Percentiles rank a stretch among this genome's conserved stretches.
These are phyloP conservation scores for Ferrisia virgata DNA, from an alignment of 2,888 invertebrate genomes.

Conservation along the genomic window DNA sequence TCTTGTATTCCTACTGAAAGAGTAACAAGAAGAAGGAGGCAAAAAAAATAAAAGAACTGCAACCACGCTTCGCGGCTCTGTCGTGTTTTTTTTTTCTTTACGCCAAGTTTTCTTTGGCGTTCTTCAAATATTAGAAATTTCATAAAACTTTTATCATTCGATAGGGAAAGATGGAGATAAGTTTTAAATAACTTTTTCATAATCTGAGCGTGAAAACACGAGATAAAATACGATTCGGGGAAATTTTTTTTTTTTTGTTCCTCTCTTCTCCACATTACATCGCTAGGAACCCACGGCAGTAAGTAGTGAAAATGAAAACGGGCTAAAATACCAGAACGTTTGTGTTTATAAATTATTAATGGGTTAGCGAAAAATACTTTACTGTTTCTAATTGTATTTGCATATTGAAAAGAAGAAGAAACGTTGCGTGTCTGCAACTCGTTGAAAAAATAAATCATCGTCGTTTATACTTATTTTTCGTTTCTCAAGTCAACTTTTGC, in stretches of 20 bases:
- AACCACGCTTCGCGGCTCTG: neutral
- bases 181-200: constrained; percentile 31
- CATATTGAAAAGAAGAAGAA: neutral
- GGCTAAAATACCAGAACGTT: neutral
- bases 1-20: neutral
- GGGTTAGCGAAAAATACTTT: constrained; percentile 9
- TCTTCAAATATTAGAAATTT: constrained; percentile 29
- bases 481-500: neutral
- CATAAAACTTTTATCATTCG: constrained; percentile 33
- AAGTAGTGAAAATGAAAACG: neutral
- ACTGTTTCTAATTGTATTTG: constrained; percentile 9
- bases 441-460: neutral
- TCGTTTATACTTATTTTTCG: neutral
- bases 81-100: neutral
- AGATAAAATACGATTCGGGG: neutral
- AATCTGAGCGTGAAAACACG: constrained; percentile 14
- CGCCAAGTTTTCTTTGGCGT: constrained; percentile 1
- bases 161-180: constrained; percentile 22
- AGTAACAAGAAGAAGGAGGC: too few species aligned
- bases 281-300: neutral
- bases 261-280: neutral
- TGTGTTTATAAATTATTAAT: constrained; percentile 17
- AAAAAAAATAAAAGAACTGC: neutral
- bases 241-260: neutral
- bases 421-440: neutral